phyloP scores from a whole-genome alignment of 1,140 invertebrate species.

The Pseudomyrmex dendroicus region DNA sequence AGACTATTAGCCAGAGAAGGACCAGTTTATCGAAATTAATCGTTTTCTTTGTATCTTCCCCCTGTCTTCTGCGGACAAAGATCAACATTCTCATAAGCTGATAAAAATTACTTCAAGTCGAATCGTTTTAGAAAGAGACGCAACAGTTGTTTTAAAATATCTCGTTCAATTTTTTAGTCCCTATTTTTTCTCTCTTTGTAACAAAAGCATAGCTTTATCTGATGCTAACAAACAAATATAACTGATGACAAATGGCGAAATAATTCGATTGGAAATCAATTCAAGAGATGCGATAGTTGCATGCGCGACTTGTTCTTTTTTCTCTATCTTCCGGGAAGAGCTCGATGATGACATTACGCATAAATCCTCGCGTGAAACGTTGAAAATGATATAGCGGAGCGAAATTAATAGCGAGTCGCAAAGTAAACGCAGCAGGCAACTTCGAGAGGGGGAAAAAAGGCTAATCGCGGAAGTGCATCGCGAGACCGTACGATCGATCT shows the following conservation, averaged over 20 bases:
- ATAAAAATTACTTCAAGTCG: slow-evolving; percentile 13
- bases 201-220: not conserved
- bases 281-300: not conserved
- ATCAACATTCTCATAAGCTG: not conserved
- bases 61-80: not conserved
- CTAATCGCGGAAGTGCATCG: slow-evolving; percentile 73
- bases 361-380: slow-evolving; percentile 28
- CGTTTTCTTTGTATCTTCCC: not conserved
- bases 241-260: not conserved
- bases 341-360: slow-evolving; percentile 27
- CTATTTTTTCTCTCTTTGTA: not conserved
- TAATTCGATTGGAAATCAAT: not conserved
- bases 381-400: not conserved
- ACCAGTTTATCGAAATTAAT: slow-evolving; percentile 29
- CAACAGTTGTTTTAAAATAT: not conserved
- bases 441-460: not conserved
- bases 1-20: not conserved
- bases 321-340: not conserved
- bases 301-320: not conserved
- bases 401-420: slow-evolving; percentile 47
- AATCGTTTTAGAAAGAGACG: not conserved
- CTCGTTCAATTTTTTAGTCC: not conserved
- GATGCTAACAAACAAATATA: not conserved
- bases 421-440: slow-evolving; percentile 38
- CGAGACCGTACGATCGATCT: slow-evolving; percentile 74